A percentile compares a stretch with the other conserved stretches of the same genome.
Evolutionary conservation across 2,888 invertebrate genomes (phyloP).

Genomic region (Calliopum simillimum): DNA sequence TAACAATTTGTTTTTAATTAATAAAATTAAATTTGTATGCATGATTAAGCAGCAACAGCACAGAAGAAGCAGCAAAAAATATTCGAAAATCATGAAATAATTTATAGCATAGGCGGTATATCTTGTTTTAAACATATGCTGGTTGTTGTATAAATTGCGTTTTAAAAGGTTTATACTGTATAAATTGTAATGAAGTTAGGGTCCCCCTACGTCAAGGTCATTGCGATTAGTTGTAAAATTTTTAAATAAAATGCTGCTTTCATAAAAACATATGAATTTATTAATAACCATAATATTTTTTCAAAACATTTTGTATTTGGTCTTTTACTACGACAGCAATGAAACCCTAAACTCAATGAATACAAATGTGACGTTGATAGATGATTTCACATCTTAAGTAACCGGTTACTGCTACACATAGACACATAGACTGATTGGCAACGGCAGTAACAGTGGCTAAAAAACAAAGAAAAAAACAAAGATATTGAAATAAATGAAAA

Average conservation of each 20-base stretch:
- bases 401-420: slow-evolving; percentile 31
- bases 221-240: slow-evolving; percentile 2
- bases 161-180: background rate
- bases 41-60: slow-evolving; percentile 39
- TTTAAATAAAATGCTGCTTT: background rate
- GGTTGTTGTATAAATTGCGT: background rate
- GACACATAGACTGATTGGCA: slow-evolving; percentile 28
- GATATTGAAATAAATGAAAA: background rate
- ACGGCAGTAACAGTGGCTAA: background rate
- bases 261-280: slow-evolving; percentile 28
- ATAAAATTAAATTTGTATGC: slow-evolving; percentile 37
- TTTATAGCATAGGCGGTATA: slow-evolving; percentile 22
- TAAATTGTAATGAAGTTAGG: no score
- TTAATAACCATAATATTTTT: slow-evolving; percentile 16
- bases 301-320: background rate
- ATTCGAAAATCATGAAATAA: slow-evolving; percentile 26
- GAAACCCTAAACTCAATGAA: slow-evolving; percentile 14
- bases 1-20: slow-evolving; percentile 23
- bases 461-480: slow-evolving; percentile 1
- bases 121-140: slow-evolving; percentile 1
- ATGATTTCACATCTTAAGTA: slow-evolving; percentile 26
- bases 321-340: background rate
- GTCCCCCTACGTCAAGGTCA: slow-evolving; percentile 16
- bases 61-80: slow-evolving; percentile 17
- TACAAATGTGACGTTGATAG: slow-evolving; percentile 34